phyloP scores from a whole-genome alignment of 2,113 vertebrate genomes.

The Acanthochromis polyacanthus region DNA sequence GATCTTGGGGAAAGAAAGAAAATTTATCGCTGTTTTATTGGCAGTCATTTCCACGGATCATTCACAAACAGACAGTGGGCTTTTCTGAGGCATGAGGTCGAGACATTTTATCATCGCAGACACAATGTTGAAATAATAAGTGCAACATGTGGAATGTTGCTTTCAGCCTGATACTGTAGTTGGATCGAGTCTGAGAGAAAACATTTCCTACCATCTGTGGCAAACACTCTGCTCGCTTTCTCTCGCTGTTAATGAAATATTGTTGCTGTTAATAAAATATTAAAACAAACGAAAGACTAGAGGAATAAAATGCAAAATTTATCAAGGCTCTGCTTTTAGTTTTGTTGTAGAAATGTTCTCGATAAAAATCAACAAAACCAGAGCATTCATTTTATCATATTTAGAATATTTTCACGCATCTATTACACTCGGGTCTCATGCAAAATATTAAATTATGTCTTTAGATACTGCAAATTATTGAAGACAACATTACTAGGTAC shows the following conservation, averaged over 20 bases:
- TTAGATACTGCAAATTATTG: too few species aligned
- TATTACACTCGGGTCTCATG: too few species aligned
- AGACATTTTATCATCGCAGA: neutral
- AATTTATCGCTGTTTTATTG: neutral
- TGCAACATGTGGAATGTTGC: slow-evolving; percentile 8
- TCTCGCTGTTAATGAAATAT: fast-evolving
- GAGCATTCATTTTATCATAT: too few species aligned
- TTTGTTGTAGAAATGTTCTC: neutral
- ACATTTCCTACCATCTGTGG: slow-evolving; percentile 22
- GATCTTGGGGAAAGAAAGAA: neutral
- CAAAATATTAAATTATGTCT: too few species aligned
- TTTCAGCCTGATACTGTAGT: neutral
- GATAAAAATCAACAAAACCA: too few species aligned
- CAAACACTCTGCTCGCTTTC: too few species aligned
- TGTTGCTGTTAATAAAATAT: neutral
- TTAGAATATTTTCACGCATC: too few species aligned
- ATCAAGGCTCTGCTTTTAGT: neutral
- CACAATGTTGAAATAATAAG: neutral
- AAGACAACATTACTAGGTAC: too few species aligned
- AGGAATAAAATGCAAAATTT: neutral
- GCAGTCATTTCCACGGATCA: neutral
- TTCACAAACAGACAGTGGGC: neutral
- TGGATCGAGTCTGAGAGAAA: slow-evolving; percentile 14
- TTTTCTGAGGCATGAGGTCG: neutral
- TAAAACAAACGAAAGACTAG: neutral